Percentiles rank a stretch among this genome's conserved stretches.
phyloP scores from a whole-genome alignment of 1,140 invertebrate genomes.

The Brachystomella parvula region DNA sequence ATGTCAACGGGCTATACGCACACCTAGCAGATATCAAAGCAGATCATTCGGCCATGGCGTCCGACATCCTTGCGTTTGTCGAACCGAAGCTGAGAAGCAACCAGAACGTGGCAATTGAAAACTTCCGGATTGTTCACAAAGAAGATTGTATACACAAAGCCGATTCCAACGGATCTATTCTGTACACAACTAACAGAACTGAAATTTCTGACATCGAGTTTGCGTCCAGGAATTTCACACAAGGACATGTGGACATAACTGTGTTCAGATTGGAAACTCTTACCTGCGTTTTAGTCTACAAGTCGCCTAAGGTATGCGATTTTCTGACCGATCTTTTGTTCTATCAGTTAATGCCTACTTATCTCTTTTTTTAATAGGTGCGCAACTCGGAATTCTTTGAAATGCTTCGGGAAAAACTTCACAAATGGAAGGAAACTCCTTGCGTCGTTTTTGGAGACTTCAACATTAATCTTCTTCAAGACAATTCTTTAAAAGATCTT shows the following conservation, averaged over 20 bases:
- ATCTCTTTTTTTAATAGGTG: too few relatives aligned
- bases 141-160: neutral
- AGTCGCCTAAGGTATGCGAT: conserved; percentile 14
- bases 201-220: too few relatives aligned
- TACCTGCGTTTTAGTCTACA: conserved; percentile 9
- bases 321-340: too few relatives aligned
- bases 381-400: neutral
- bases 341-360: too few relatives aligned
- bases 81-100: conserved; percentile 2
- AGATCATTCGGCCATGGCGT: conserved; percentile 5
- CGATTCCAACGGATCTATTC: conserved; percentile 12
- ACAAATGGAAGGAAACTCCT: neutral
- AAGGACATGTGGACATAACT: neutral
- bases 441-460: neutral
- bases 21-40: neutral
- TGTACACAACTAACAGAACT: neutral
- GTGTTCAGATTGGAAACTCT: neutral
- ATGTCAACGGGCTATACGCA: neutral
- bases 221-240: neutral
- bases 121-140: neutral
- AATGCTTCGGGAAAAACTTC: neutral
- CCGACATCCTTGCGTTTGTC: conserved; percentile 13
- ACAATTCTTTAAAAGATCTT: too few relatives aligned
- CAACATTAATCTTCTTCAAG: neutral
- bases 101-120: neutral